Percentiles rank a stretch among this genome's conserved stretches.
Evolutionary conservation across 2,797 vertebrate species (phyloP).

Genomic region (Sebastolobus altivelis): DNA sequence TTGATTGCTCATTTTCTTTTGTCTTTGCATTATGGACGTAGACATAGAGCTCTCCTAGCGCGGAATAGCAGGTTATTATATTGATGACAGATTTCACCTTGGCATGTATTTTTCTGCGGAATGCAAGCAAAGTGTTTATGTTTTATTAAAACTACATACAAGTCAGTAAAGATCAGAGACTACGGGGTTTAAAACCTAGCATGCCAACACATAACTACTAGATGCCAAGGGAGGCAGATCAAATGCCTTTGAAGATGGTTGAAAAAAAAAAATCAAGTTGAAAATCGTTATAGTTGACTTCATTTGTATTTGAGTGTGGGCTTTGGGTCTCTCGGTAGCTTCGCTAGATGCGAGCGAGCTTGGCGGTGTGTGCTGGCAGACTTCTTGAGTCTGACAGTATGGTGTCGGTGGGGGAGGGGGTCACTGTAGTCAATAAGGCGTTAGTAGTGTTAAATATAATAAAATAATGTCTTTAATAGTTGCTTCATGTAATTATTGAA

Average conservation of each 20-base stretch:
- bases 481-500: slow-evolving; percentile 18
- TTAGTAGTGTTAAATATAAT: slow-evolving; percentile 22
- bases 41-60: slow-evolving; percentile 30
- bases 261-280: slow-evolving; percentile 60
- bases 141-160: slow-evolving; percentile 81
- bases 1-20: slow-evolving; percentile 39
- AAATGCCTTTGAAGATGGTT: slow-evolving; percentile 81
- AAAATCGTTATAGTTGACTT: slow-evolving; percentile 79
- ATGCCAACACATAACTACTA: slow-evolving; percentile 77
- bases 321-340: slow-evolving; percentile 63
- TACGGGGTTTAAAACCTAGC: slow-evolving; percentile 71
- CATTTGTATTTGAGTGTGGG: slow-evolving; percentile 71
- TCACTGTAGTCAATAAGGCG: slow-evolving; percentile 30
- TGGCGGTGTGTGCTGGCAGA: slow-evolving; percentile 37
- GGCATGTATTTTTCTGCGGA: slow-evolving; percentile 71
- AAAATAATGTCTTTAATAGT: slow-evolving; percentile 18
- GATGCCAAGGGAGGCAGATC: slow-evolving; percentile 80
- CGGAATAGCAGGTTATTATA: slow-evolving; percentile 65
- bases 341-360: slow-evolving; percentile 41
- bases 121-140: slow-evolving; percentile 72
- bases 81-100: slow-evolving; percentile 73
- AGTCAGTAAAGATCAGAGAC: slow-evolving; percentile 80
- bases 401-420: slow-evolving; percentile 24
- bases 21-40: slow-evolving; percentile 36
- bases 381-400: slow-evolving; percentile 44